phyloP scores from a whole-genome alignment of 92 coral and sea anemone species.

The Pocillopora grandis region DNA sequence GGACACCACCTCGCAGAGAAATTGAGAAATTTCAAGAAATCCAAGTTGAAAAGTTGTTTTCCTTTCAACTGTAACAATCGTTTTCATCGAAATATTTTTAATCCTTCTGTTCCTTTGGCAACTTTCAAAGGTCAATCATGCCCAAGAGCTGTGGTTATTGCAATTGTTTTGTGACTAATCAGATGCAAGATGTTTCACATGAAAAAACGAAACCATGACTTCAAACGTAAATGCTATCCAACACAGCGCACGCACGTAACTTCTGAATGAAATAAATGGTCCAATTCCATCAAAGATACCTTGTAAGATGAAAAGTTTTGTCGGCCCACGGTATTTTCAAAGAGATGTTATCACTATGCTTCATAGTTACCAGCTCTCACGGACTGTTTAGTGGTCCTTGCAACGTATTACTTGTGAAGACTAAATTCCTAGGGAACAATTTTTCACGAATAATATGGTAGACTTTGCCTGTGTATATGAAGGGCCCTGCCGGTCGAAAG shows the following conservation, averaged over 20 bases:
- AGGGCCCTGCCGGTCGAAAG: background rate
- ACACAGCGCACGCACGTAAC: background rate
- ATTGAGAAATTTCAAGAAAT: constrained; percentile 1
- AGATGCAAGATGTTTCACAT: constrained; percentile 30
- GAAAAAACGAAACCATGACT: constrained; percentile 39
- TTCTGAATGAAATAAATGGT: background rate
- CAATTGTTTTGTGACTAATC: background rate
- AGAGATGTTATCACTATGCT: no score
- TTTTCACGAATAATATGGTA: no score
- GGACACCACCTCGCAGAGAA: background rate
- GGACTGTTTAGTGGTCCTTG: no score
- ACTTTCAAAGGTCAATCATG: background rate
- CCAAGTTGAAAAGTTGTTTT: background rate
- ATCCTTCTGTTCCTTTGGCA: background rate
- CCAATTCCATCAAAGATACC: background rate
- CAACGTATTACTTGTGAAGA: no score
- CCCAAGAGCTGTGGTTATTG: background rate
- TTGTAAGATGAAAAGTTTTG: no score
- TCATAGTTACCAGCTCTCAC: no score
- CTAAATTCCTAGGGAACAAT: no score
- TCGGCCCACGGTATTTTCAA: no score
- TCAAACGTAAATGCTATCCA: constrained; percentile 7
- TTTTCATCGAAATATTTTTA: background rate
- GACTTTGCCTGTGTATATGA: no score
- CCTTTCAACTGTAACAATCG: background rate